Percentiles rank a stretch among this genome's conserved stretches.
phyloP scores from a whole-genome alignment of 2,113 vertebrate species.

The Hyla sarda region DNA sequence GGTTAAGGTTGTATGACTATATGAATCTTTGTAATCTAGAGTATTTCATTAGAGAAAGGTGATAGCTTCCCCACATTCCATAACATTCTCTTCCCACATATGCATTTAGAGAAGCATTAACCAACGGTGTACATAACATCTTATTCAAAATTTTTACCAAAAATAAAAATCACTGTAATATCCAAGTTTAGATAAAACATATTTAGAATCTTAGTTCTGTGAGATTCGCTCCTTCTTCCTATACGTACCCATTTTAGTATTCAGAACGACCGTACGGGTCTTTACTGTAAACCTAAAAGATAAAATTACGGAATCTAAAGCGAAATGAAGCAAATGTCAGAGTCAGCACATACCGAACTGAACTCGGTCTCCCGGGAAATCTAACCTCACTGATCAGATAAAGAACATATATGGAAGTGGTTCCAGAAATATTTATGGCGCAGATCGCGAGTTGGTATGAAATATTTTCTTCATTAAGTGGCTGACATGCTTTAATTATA shows the following conservation, averaged over 20 bases:
- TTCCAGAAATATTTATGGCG: constrained; percentile 39
- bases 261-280: not conserved
- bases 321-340: not conserved
- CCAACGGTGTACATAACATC: no score
- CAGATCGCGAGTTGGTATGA: constrained; percentile 37
- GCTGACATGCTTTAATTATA: constrained; percentile 56
- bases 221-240: not conserved
- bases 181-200: not conserved
- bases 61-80: no score
- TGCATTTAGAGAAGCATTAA: no score
- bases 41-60: no score
- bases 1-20: no score
- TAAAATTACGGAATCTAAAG: constrained; percentile 23
- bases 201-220: not conserved
- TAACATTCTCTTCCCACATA: no score
- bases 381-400: constrained; percentile 23
- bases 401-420: constrained; percentile 19
- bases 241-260: constrained; percentile 4
- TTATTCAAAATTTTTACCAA: no score
- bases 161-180: not conserved
- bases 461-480: constrained; percentile 54
- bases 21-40: no score
- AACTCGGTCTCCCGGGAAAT: constrained; percentile 25
- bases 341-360: constrained; percentile 36
- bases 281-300: not conserved